Conservation (phyloP, 2,113 vertebrate genomes). For the Capreolus pygargus region DNA sequence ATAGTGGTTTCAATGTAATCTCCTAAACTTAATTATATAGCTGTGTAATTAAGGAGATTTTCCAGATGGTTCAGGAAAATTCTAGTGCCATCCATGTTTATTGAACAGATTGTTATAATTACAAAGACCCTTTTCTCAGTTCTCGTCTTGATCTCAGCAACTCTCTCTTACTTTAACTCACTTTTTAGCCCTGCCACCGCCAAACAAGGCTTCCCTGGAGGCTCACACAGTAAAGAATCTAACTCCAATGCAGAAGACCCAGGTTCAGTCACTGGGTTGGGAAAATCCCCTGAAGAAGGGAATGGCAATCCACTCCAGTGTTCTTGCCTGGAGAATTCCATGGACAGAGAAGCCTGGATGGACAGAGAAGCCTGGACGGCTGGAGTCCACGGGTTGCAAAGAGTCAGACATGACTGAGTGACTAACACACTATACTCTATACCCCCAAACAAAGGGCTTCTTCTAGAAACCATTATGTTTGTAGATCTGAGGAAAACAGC, state of each 20-base stretch:
- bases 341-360: background rate
- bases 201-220: background rate
- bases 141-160: background rate
- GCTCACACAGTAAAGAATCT: background rate
- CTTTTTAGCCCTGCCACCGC: background rate
- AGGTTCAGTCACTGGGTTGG: background rate
- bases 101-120: background rate
- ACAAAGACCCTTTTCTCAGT: background rate
- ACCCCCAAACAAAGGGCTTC: background rate
- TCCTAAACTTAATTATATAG: background rate
- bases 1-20: background rate
- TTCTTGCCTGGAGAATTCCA: background rate
- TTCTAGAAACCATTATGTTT: constrained; percentile 3
- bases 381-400: background rate
- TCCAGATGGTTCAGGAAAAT: constrained; percentile 3
- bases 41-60: background rate
- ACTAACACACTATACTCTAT: background rate
- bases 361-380: background rate
- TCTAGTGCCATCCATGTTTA: background rate
- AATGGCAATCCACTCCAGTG: background rate
- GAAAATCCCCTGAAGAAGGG: background rate
- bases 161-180: background rate
- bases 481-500: constrained; percentile 1
- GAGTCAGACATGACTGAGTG: background rate
- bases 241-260: background rate